Conservation (phyloP, 2,113 vertebrate genomes). For the Psammodynastes pulverulentus region DNA sequence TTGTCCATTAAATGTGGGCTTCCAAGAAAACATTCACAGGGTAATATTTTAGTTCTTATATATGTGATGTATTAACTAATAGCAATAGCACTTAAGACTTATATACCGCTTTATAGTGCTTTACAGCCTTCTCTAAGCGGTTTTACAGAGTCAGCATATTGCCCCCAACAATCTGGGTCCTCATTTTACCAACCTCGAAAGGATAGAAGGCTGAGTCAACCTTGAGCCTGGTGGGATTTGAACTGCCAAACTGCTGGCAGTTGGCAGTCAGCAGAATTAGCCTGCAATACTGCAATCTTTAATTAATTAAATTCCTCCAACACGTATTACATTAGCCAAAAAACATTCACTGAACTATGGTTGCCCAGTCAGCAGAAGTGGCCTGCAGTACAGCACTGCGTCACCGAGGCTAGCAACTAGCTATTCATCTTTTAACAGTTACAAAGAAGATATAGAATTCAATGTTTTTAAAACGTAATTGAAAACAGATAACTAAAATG, state of each 20-base stretch:
- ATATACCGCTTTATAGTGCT: no score
- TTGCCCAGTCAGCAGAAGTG: no score
- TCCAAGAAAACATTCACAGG: no score
- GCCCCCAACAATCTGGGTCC: not conserved
- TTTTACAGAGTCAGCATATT: no score
- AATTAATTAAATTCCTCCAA: not conserved
- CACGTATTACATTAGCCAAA: not conserved
- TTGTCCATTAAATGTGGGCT: no score
- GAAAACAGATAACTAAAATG: not conserved
- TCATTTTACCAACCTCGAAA: not conserved
- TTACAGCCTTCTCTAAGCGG: no score
- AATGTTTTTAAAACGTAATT: not conserved
- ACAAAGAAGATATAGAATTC: not conserved
- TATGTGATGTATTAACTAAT: no score
- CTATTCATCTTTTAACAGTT: not conserved
- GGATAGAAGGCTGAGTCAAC: not conserved
- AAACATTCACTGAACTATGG: not conserved
- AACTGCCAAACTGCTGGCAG: not conserved
- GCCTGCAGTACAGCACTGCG: no score
- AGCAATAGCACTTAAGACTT: no score
- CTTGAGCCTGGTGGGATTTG: not conserved
- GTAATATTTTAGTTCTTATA: no score
- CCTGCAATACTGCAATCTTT: not conserved
- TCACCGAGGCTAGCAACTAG: no score
- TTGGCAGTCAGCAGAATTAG: not conserved